These are phyloP conservation scores for Menidia beryllina DNA, from an alignment of 2,113 vertebrate species.

Conservation along the genomic window DNA sequence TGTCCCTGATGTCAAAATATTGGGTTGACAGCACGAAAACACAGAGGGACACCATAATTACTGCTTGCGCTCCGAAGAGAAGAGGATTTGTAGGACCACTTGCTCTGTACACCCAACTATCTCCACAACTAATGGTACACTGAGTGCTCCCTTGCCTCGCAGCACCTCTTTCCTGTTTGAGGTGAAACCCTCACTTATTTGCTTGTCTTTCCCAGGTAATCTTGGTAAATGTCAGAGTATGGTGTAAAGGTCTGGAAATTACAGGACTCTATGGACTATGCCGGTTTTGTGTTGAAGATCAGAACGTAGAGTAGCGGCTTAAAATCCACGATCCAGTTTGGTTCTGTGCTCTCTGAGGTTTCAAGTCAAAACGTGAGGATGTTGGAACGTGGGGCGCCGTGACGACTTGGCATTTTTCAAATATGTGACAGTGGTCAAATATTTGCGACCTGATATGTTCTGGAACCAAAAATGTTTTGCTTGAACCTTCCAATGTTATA, in stretches of 20 bases:
- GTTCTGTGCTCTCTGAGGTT: background rate
- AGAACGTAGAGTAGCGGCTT: background rate
- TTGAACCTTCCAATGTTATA: too few relatives aligned
- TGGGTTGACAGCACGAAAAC: conserved; percentile 68
- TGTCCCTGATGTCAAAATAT: conserved; percentile 72
- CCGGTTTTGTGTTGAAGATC: conserved; percentile 23
- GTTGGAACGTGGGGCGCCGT: background rate
- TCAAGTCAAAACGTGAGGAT: background rate
- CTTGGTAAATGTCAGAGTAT: conserved; percentile 44
- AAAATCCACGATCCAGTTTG: background rate
- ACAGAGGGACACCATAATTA: conserved; percentile 80
- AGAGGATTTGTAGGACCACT: conserved; percentile 74
- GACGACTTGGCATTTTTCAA: too few relatives aligned
- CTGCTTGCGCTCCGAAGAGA: conserved; percentile 59
- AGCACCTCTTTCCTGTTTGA: conserved; percentile 75
- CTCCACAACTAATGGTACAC: conserved; percentile 74
- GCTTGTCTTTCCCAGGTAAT: conserved; percentile 67
- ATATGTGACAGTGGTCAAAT: background rate
- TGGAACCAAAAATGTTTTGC: too few relatives aligned
- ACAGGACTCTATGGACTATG: conserved; percentile 59
- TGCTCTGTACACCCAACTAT: conserved; percentile 70
- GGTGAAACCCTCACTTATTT: conserved; percentile 72
- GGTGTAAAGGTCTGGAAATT: conserved; percentile 71
- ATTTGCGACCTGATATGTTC: too few relatives aligned
- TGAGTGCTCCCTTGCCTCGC: conserved; percentile 70